Evolutionary conservation across 2,113 vertebrate genomes (phyloP), one percentile per base, ranked within the genome.

Genomic region (Pachyramphus minor): DNA sequence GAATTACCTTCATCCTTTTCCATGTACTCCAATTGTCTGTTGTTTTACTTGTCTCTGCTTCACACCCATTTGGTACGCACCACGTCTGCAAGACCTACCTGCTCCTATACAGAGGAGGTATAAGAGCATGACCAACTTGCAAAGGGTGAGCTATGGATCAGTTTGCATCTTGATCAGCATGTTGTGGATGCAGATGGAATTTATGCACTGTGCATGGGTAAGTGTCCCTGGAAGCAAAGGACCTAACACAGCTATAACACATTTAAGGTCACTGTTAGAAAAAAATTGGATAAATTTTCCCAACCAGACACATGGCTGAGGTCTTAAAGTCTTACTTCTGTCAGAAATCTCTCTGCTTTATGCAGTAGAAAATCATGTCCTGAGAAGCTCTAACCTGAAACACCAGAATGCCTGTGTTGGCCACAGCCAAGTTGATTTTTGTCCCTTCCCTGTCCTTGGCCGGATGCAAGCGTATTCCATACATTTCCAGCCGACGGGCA

Each of bases 401-500:
- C 95, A 99, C 99, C 75, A 99, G 98, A 96, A 99, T 99, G 47
- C 99, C 99, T 1, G 98, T 99, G 97, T 99, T 99, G 18, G 99
- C 99, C 77, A 99, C 99, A 41, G 99, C 98, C 95, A 99, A 96
- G 96, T 99, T 99, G 90, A 99, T 98, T 97, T 98, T 99, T 9
- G 99, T 99, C 78, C 99, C 99, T 96, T 99, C 99, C 14, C 99
- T 98, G 97, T 99, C 99, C 97, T 99, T 99, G 76, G 99, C 99
- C 2, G 99, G 98, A 96, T 99, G 99, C 67, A 99, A 98, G 39
- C 99, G 98, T 88, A 99, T 98, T 53, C 99, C 99, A 11, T 99
- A 99, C 98, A 99, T 99, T 96, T 99, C 99, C 94, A 99, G 97
- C 41, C 98, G 98, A 31, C 99, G 99, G 2, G 99, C 99, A 89